phyloP scores from a whole-genome alignment of 2,797 vertebrate genomes.

The Dromococcyx pavoninus region DNA sequence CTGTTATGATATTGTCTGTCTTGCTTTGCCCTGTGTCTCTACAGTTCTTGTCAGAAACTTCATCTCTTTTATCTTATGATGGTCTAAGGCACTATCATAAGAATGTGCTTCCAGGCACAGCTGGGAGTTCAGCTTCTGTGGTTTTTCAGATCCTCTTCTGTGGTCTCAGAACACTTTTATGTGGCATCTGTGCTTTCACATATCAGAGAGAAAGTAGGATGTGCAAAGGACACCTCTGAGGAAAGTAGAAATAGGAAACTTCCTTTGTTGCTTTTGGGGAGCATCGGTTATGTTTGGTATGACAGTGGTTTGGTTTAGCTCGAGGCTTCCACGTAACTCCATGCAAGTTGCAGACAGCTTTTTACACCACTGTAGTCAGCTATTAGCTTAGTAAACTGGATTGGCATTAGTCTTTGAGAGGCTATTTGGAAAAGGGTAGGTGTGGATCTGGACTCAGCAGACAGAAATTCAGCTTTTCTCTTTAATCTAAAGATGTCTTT shows the following conservation, averaged over 20 bases:
- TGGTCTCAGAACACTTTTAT: not conserved
- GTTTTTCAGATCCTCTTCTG: not conserved
- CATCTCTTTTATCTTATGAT: too few relatives aligned
- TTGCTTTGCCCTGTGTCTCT: not conserved
- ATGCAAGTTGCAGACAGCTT: not conserved
- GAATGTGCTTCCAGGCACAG: not conserved
- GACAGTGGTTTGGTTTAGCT: not conserved
- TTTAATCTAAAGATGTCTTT: not conserved
- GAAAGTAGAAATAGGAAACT: not conserved
- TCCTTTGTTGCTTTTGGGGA: not conserved
- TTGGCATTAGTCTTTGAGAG: not conserved
- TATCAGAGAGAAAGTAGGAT: not conserved
- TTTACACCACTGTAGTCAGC: not conserved
- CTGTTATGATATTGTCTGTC: not conserved
- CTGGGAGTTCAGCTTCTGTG: not conserved
- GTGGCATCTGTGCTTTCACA: not conserved
- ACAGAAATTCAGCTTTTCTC: not conserved
- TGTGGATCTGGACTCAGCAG: not conserved
- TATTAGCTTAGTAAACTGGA: not conserved
- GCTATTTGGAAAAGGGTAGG: not conserved
- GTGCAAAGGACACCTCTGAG: not conserved
- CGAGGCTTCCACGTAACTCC: not conserved
- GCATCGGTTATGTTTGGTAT: not conserved
- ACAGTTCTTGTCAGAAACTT: not conserved
- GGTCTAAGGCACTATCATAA: not conserved